Conservation (phyloP, 1,140 invertebrate genomes). For the Aplysia californica region DNA sequence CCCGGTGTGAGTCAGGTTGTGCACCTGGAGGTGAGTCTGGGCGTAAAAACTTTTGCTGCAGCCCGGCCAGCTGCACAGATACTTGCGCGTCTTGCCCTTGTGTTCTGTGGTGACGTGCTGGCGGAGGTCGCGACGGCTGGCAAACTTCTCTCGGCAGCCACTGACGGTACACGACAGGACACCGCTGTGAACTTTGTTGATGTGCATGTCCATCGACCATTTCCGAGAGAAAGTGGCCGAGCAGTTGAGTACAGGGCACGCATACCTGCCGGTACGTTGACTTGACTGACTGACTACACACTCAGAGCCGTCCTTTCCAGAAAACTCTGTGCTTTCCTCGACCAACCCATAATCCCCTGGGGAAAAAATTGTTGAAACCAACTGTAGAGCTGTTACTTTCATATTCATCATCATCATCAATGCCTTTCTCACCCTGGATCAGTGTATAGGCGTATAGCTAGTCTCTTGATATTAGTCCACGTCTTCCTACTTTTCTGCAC, state of each 20-base stretch:
- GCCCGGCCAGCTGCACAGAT: conserved; percentile 32
- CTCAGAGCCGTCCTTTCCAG: too few species aligned
- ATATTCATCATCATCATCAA: too few species aligned
- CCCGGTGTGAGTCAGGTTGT: conserved; percentile 81
- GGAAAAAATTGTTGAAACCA: too few species aligned
- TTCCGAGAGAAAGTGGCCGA: not conserved
- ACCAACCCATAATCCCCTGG: too few species aligned
- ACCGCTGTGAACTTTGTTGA: not conserved
- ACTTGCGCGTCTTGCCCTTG: conserved; percentile 12
- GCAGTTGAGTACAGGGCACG: not conserved
- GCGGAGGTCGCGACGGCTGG: not conserved
- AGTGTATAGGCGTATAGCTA: too few species aligned
- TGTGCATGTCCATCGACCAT: not conserved
- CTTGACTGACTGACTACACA: too few species aligned
- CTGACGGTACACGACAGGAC: not conserved
- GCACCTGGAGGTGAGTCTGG: conserved; percentile 74
- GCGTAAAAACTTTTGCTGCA: conserved; percentile 36
- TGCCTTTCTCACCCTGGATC: too few species aligned
- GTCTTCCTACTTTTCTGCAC: too few species aligned
- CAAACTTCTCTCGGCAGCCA: not conserved
- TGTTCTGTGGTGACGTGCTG: conserved; percentile 9
- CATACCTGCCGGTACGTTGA: too few species aligned
- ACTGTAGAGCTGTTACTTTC: too few species aligned
- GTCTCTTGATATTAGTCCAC: too few species aligned
- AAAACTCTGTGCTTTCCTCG: too few species aligned